A percentile compares a stretch with the other conserved stretches of the same genome.
Conservation (phyloP, 2,888 invertebrate species). For the Scaptomyza caliginosa region DNA sequence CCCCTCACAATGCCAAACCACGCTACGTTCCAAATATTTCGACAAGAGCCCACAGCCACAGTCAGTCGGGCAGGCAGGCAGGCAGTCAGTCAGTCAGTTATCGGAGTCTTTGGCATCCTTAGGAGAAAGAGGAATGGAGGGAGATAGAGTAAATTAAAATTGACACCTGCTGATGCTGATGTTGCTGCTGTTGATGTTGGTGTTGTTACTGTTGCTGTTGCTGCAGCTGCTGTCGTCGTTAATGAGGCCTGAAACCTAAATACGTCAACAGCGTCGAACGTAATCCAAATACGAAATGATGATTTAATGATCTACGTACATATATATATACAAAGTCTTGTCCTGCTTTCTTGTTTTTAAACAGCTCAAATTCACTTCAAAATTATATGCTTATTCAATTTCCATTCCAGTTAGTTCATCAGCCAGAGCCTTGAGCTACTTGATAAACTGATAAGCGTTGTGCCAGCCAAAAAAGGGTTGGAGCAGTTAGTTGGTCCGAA, state of each 20-base stretch:
- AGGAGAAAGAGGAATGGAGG: neutral
- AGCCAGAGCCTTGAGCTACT: constrained; percentile 1
- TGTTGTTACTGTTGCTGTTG: neutral
- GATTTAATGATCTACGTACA: constrained; percentile 44
- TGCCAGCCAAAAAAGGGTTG: neutral
- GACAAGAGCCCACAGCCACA: constrained; percentile 6
- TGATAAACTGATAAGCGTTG: constrained; percentile 40
- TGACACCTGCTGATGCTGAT: constrained; percentile 70
- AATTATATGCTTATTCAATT: constrained; percentile 25
- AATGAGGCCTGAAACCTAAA: constrained; percentile 72
- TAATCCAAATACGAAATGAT: constrained; percentile 40
- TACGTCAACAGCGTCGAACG: constrained; percentile 54
- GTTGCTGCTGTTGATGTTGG: neutral
- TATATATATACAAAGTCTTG: neutral
- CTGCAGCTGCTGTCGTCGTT: constrained; percentile 31
- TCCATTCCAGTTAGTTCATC: neutral
- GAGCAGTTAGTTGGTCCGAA: neutral
- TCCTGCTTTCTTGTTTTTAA: neutral
- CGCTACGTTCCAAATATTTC: neutral
- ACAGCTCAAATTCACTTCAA: constrained; percentile 17
- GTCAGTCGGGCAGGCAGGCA: constrained; percentile 19
- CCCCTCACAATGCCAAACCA: neutral
- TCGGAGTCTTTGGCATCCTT: constrained; percentile 32
- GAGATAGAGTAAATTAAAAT: constrained; percentile 69
- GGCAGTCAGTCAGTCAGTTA: constrained; percentile 6